phyloP scores from a whole-genome alignment of 2,797 vertebrate species.

The Dendrocincla fuliginosa region DNA sequence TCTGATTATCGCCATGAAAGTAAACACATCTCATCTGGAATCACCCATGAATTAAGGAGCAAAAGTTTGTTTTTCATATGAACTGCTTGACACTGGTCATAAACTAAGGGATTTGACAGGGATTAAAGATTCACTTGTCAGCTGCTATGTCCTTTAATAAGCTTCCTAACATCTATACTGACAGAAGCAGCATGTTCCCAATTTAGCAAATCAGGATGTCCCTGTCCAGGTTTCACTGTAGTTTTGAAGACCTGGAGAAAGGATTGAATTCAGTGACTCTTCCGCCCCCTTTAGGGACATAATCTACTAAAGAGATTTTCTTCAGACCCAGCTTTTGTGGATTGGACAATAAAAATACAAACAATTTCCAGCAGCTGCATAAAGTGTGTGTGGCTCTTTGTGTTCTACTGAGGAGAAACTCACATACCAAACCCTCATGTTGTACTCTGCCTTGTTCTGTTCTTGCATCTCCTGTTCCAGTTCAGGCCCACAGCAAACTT shows the following conservation, averaged over 20 bases:
- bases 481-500: background rate
- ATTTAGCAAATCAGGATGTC: background rate
- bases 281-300: background rate
- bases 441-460: background rate
- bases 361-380: background rate
- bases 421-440: fast-evolving
- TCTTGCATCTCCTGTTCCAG: background rate
- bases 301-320: background rate
- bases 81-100: background rate
- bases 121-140: slow-evolving; percentile 44
- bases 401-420: background rate
- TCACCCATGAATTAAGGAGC: background rate
- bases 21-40: background rate
- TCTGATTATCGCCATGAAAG: background rate
- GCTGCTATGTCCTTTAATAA: slow-evolving; percentile 49
- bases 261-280: background rate
- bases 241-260: background rate
- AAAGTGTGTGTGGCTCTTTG: background rate
- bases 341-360: background rate
- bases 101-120: slow-evolving; percentile 5
- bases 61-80: background rate
- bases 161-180: slow-evolving; percentile 10
- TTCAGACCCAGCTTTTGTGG: background rate
- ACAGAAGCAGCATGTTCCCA: background rate
- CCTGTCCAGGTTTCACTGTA: background rate